phyloP scores from a whole-genome alignment of 2,797 vertebrate genomes.

The Brachymystax lenok region DNA sequence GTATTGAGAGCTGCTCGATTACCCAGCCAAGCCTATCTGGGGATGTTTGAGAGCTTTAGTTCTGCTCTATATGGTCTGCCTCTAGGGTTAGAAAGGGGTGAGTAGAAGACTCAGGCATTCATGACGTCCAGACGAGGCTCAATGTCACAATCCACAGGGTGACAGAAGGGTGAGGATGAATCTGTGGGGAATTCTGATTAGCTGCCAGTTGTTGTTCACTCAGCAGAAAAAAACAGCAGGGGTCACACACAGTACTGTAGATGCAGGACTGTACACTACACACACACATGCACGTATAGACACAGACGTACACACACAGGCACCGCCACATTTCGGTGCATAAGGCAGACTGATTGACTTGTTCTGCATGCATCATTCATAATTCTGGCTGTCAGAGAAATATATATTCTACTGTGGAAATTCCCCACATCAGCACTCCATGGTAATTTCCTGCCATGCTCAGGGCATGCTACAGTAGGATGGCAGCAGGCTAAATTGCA shows the following conservation, averaged over 20 bases:
- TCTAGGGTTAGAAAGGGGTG: constrained; percentile 68
- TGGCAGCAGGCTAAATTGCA: constrained; percentile 67
- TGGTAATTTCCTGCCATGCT: constrained; percentile 67
- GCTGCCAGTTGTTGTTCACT: constrained; percentile 56
- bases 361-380: constrained; percentile 70
- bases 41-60: constrained; percentile 58
- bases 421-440: constrained; percentile 65
- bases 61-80: constrained; percentile 34
- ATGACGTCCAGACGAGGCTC: constrained; percentile 27
- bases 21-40: constrained; percentile 67
- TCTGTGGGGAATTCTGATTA: constrained; percentile 57
- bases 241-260: constrained; percentile 11
- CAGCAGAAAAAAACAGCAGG: constrained; percentile 53
- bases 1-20: constrained; percentile 62
- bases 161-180: constrained; percentile 36
- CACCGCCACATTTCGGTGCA: constrained; percentile 36
- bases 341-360: constrained; percentile 59
- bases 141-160: constrained; percentile 47
- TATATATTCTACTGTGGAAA: constrained; percentile 56
- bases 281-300: neutral
- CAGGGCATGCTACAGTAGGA: constrained; percentile 64
- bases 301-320: constrained; percentile 33
- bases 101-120: constrained; percentile 37
- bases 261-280: constrained; percentile 14
- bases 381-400: constrained; percentile 63